Conservation (phyloP, 2,888 invertebrate species). For the Hemithea aestivaria region DNA sequence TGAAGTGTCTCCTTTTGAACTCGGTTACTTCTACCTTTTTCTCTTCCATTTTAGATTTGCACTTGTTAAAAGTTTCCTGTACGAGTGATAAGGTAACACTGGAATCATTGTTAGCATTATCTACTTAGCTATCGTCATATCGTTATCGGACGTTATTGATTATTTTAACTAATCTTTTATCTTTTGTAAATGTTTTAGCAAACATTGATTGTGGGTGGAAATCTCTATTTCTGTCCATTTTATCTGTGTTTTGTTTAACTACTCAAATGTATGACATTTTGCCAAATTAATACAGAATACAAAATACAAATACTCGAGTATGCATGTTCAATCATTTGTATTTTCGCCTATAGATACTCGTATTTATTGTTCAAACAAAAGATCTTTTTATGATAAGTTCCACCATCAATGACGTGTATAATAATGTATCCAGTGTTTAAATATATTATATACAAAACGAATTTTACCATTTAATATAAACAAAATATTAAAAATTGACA, state of each 20-base stretch:
- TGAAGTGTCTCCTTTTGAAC: slow-evolving; percentile 47
- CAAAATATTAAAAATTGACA: too few relatives aligned
- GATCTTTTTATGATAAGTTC: too few relatives aligned
- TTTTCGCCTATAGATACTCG: too few relatives aligned
- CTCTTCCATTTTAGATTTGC: slow-evolving; percentile 38
- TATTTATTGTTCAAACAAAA: too few relatives aligned
- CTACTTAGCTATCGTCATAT: slow-evolving; percentile 28
- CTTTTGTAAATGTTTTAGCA: slow-evolving; percentile 25
- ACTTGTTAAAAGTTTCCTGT: slow-evolving; percentile 4
- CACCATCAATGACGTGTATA: too few relatives aligned
- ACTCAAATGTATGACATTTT: neutral
- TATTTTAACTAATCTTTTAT: slow-evolving; percentile 51
- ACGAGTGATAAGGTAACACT: slow-evolving; percentile 32
- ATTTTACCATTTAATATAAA: too few relatives aligned
- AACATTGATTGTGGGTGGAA: neutral
- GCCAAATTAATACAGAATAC: too few relatives aligned
- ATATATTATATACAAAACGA: too few relatives aligned
- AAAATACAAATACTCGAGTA: too few relatives aligned
- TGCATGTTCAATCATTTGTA: too few relatives aligned
- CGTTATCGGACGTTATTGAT: slow-evolving; percentile 61
- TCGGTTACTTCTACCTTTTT: slow-evolving; percentile 27
- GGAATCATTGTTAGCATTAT: slow-evolving; percentile 28
- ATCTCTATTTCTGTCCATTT: too few relatives aligned
- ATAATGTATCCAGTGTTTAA: too few relatives aligned
- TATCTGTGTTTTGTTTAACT: slow-evolving; percentile 1